phyloP scores from a whole-genome alignment of 1,140 invertebrate species.

The Papilio aristodemus region DNA sequence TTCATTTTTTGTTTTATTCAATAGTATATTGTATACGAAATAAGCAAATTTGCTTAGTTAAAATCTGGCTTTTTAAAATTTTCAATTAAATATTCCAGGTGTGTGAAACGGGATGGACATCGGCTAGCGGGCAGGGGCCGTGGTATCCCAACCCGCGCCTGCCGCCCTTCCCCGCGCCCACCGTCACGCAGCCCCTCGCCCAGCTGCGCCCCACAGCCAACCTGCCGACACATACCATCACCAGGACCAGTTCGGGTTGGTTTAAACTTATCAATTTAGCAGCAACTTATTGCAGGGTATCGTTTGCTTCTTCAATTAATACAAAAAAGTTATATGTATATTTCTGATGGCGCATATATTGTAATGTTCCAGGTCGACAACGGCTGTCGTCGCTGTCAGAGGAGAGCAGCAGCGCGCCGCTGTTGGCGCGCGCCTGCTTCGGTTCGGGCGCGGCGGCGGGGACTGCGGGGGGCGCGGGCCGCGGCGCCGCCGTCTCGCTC shows the following conservation, averaged over 20 bases:
- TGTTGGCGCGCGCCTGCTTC: conserved; percentile 86
- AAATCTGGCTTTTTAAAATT: not conserved
- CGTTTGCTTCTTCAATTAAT: too few species aligned
- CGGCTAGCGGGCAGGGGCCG: conserved; percentile 76
- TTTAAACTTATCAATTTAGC: too few species aligned
- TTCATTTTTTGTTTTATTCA: too few species aligned
- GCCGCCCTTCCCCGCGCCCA: conserved; percentile 93
- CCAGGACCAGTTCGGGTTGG: conserved; percentile 75
- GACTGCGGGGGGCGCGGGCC: conserved; percentile 26
- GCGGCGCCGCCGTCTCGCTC: conserved; percentile 85
- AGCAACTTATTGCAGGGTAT: too few species aligned
- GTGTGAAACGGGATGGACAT: conserved; percentile 57
- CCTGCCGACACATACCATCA: conserved; percentile 80
- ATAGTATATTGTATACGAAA: too few species aligned
- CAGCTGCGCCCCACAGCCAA: conserved; percentile 91
- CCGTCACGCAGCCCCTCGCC: conserved; percentile 88
- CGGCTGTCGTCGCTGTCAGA: conserved; percentile 84
- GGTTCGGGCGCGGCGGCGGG: conserved; percentile 39
- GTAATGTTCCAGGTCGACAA: conserved; percentile 80
- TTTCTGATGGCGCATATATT: too few species aligned
- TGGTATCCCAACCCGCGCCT: conserved; percentile 93
- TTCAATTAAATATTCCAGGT: conserved; percentile 46
- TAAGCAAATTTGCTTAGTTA: too few species aligned
- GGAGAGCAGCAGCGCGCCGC: conserved; percentile 83
- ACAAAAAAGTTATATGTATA: too few species aligned